Conservation (phyloP, 2,888 invertebrate genomes). For the Spilosoma lubricipeda region DNA sequence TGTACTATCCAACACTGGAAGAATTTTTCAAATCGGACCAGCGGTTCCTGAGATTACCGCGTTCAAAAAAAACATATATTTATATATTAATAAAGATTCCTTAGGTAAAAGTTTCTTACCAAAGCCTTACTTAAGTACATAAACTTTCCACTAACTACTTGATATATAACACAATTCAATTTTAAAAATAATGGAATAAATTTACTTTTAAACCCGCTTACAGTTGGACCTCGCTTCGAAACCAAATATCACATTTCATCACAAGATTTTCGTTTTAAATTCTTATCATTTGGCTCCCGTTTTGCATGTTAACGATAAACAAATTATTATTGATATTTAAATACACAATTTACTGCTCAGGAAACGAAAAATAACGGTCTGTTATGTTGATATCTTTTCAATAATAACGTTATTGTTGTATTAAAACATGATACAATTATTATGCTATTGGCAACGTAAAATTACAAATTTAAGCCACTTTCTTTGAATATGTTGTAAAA, state of each 20-base stretch:
- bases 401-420: slow-evolving; percentile 32
- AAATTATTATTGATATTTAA: slow-evolving; percentile 45
- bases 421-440: slow-evolving; percentile 28
- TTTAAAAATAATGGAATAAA: background rate
- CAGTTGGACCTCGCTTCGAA: slow-evolving; percentile 14
- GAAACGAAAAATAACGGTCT: slow-evolving; percentile 27
- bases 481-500: slow-evolving; percentile 23
- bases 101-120: background rate
- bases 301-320: slow-evolving; percentile 47
- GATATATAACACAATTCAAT: background rate
- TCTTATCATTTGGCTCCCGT: slow-evolving; percentile 54
- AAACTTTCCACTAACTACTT: background rate
- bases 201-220: slow-evolving; percentile 19
- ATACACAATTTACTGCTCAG: slow-evolving; percentile 35
- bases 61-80: no score
- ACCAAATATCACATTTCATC: slow-evolving; percentile 36
- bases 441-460: slow-evolving; percentile 21
- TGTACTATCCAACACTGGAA: no score
- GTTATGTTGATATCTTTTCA: slow-evolving; percentile 25
- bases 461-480: slow-evolving; percentile 6
- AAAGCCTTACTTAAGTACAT: background rate
- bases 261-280: slow-evolving; percentile 42
- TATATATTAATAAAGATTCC: no score
- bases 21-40: no score
- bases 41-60: no score